Conservation (phyloP, 2,888 invertebrate species). For the Selenia dentaria region DNA sequence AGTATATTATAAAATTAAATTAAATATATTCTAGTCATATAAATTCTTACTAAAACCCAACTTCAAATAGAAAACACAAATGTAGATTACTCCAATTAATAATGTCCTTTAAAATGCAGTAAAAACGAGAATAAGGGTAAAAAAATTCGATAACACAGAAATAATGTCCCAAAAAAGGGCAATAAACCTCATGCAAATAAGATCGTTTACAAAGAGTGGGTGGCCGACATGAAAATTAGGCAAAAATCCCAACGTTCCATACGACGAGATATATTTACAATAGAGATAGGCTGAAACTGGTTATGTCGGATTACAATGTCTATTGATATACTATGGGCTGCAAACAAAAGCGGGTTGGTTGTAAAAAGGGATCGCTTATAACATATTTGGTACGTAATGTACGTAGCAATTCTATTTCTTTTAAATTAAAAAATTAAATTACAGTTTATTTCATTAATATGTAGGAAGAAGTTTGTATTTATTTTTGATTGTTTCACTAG, state of each 20-base stretch:
- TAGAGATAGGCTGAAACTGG: conserved; percentile 2
- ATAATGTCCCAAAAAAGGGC: conserved; percentile 33
- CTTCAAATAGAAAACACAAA: too few relatives aligned
- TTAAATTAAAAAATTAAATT: too few relatives aligned
- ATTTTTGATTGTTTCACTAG: too few relatives aligned
- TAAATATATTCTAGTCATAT: too few relatives aligned
- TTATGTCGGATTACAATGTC: conserved; percentile 4
- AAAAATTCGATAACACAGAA: conserved; percentile 34
- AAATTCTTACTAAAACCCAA: not conserved
- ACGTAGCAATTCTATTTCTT: too few relatives aligned
- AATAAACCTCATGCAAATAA: conserved; percentile 53
- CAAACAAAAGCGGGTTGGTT: too few relatives aligned
- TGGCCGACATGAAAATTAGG: conserved; percentile 55
- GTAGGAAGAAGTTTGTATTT: too few relatives aligned
- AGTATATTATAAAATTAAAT: too few relatives aligned
- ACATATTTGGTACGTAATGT: too few relatives aligned
- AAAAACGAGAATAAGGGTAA: conserved; percentile 19
- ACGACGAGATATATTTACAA: conserved; percentile 39
- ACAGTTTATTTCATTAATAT: too few relatives aligned
- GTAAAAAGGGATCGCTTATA: too few relatives aligned
- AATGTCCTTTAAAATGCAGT: conserved; percentile 21
- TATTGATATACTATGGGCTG: too few relatives aligned
- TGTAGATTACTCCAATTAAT: conserved; percentile 21
- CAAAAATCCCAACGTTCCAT: conserved; percentile 52
- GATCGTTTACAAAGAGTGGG: conserved; percentile 45